Conservation (phyloP, 2,888 invertebrate species). For the Nudaria mundana region DNA sequence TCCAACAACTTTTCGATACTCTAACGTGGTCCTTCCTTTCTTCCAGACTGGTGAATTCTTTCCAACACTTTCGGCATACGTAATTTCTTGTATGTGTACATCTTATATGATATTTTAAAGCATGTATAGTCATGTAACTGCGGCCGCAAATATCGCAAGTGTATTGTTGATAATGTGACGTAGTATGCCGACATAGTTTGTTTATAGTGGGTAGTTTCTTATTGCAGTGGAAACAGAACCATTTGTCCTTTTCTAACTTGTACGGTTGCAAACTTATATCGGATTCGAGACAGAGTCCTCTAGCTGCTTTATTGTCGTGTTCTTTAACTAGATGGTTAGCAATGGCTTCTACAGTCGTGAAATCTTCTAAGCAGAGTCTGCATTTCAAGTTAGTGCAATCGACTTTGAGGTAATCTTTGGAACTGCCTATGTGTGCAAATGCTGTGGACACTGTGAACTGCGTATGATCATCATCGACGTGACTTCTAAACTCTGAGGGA, state of each 20-base stretch:
- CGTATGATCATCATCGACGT: conserved; percentile 51
- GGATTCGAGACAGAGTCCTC: conserved; percentile 43
- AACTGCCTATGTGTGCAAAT: conserved; percentile 53
- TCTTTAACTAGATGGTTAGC: conserved; percentile 49
- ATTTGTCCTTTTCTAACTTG: conserved; percentile 52
- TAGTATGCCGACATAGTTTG: conserved; percentile 60
- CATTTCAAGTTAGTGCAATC: conserved; percentile 59
- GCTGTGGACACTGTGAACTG: conserved; percentile 56
- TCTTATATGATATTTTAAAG: conserved; percentile 58
- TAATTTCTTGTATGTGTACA: conserved; percentile 52
- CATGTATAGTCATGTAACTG: conserved; percentile 54
- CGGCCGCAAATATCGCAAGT: conserved; percentile 67
- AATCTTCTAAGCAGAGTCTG: conserved; percentile 46
- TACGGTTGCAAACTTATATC: conserved; percentile 64
- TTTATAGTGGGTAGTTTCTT: conserved; percentile 53
- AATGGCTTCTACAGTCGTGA: conserved; percentile 43
- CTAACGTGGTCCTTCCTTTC: conserved; percentile 52
- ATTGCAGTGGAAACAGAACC: conserved; percentile 53
- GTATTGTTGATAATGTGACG: conserved; percentile 56
- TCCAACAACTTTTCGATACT: conserved; percentile 52
- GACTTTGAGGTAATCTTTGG: conserved; percentile 60
- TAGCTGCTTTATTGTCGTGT: conserved; percentile 38
- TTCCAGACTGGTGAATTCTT: conserved; percentile 48
- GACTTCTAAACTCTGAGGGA: conserved; percentile 52
- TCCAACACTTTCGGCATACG: conserved; percentile 62